Percentiles rank a stretch among this genome's conserved stretches.
Conservation (phyloP, 2,888 invertebrate genomes). For the Nyleta sp. region DNA sequence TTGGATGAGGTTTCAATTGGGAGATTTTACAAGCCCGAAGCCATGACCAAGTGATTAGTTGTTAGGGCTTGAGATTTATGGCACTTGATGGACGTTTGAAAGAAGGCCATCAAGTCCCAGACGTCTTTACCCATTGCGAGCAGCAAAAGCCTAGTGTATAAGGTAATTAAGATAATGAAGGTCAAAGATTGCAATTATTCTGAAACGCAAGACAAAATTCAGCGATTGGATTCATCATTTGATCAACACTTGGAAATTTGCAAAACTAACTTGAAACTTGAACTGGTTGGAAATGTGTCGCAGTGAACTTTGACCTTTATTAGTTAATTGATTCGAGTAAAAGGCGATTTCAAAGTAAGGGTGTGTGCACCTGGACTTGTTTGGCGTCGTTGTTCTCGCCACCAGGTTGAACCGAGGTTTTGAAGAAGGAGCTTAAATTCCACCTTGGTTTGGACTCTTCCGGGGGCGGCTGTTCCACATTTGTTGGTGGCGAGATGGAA, state of each 20-base stretch:
- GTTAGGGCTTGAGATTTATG: not conserved
- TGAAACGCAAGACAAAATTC: no score
- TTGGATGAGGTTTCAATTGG: constrained; percentile 6
- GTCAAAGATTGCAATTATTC: no score
- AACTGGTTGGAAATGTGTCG: no score
- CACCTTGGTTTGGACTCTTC: constrained; percentile 82
- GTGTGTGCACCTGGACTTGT: constrained; percentile 72
- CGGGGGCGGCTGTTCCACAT: constrained; percentile 73
- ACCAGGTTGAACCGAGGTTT: constrained; percentile 71
- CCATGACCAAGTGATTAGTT: constrained; percentile 20
- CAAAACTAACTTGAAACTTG: no score
- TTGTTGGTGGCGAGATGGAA: constrained; percentile 74
- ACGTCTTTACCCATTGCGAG: not conserved
- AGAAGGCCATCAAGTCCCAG: not conserved
- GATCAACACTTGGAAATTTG: no score
- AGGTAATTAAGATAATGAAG: no score
- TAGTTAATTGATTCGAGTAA: not conserved
- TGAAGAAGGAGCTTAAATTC: constrained; percentile 81
- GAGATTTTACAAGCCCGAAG: constrained; percentile 11
- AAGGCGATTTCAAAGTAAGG: not conserved
- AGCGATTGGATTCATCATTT: no score
- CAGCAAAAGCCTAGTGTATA: not conserved
- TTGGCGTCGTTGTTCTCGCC: constrained; percentile 74
- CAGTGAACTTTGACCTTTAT: not conserved
- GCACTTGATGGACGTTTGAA: not conserved